Evolutionary conservation across 2,888 invertebrate species (phyloP).

Genomic region (Abrostola tripartita): DNA sequence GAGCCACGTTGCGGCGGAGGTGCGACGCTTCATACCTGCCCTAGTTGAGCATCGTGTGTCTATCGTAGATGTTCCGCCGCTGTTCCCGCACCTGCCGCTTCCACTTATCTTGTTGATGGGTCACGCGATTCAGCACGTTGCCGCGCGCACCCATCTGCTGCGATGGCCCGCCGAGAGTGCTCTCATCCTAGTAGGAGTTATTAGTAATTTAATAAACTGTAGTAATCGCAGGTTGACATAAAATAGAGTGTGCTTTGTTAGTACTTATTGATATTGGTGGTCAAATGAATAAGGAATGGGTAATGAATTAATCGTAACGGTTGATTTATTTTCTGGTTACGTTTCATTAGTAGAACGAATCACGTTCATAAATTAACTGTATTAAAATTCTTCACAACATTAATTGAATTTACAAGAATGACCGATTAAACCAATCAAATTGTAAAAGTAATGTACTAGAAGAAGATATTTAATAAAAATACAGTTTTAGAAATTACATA

Average conservation of each 20-base stretch:
- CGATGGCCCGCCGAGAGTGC: slow-evolving; percentile 89
- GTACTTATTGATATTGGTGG: not conserved
- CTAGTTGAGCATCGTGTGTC: slow-evolving; percentile 99
- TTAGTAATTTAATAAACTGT: not conserved
- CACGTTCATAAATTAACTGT: too few species aligned
- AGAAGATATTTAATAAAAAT: too few species aligned
- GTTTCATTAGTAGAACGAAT: too few species aligned
- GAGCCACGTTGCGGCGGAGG: slow-evolving; percentile 25
- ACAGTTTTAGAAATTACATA: too few species aligned
- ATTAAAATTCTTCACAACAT: too few species aligned
- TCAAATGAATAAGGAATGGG: too few species aligned
- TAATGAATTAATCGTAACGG: too few species aligned
- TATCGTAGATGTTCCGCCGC: slow-evolving; percentile 98
- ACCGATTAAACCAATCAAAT: too few species aligned
- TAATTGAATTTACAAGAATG: too few species aligned
- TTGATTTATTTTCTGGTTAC: too few species aligned
- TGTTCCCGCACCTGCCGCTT: slow-evolving; percentile 98
- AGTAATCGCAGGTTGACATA: not conserved
- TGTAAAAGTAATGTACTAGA: too few species aligned
- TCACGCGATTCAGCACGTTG: slow-evolving; percentile 97
- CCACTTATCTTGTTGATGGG: slow-evolving; percentile 99
- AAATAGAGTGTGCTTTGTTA: not conserved
- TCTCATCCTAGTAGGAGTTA: slow-evolving; percentile 87
- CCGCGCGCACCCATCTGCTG: slow-evolving; percentile 94
- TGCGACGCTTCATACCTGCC: slow-evolving; percentile 9